phyloP scores from a whole-genome alignment of 2,113 vertebrate species.

The Ellobius talpinus region DNA sequence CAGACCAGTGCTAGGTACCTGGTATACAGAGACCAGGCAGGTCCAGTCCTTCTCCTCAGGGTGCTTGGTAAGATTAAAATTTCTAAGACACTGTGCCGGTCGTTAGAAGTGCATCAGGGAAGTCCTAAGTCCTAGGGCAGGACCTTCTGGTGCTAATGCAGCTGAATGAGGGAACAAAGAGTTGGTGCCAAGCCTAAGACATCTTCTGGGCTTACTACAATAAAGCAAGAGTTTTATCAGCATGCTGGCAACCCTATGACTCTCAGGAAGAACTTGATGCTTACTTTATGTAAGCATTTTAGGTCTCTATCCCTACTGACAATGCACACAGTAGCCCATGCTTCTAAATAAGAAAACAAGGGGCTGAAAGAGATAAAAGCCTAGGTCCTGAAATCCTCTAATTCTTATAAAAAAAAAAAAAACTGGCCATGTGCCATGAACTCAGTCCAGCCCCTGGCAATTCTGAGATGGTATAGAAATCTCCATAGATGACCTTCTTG shows the following conservation, averaged over 20 bases:
- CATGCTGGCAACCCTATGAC: not conserved
- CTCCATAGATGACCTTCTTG: not conserved
- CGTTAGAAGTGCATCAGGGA: not conserved
- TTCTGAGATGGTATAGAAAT: not conserved
- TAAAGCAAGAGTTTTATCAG: not conserved
- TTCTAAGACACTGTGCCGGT: not conserved
- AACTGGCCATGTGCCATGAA: rapidly evolving
- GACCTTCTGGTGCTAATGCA: not conserved
- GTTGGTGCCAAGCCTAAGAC: not conserved
- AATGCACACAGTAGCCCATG: not conserved
- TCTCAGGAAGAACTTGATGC: not conserved
- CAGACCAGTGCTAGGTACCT: not conserved
- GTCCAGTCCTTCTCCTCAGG: not conserved
- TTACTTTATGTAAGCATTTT: not conserved
- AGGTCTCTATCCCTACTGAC: not conserved
- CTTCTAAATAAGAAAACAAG: slow-evolving; percentile 6
- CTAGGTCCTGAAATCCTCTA: not conserved
- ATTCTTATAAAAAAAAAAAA: not conserved
- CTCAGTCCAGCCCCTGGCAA: not conserved
- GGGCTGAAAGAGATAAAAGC: not conserved
- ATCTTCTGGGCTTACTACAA: not conserved
- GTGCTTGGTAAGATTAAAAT: not conserved
- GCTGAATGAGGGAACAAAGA: not conserved
- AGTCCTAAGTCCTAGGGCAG: not conserved
- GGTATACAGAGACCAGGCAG: slow-evolving; percentile 4